Evolutionary conservation across 1,140 invertebrate species (phyloP).

Genomic region (Drosophila mayri): DNA sequence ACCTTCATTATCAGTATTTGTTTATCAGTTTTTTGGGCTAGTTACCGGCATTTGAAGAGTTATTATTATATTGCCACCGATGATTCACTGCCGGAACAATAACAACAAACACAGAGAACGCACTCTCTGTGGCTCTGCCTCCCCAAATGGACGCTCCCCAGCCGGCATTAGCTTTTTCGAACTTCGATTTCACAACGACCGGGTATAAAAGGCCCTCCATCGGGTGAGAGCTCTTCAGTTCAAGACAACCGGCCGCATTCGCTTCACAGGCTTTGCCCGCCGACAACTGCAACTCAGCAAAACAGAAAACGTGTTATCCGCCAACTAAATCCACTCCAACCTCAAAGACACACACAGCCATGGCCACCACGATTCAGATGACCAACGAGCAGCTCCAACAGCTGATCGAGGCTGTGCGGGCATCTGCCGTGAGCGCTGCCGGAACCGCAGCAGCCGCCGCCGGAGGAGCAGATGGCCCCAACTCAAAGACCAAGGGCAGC

Average conservation of each 20-base stretch:
- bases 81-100: constrained; percentile 18
- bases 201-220: constrained; percentile 44
- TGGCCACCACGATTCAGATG: constrained; percentile 60
- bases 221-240: constrained; percentile 33
- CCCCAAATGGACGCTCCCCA: constrained; percentile 1
- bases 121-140: constrained; percentile 12
- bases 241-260: constrained; percentile 61
- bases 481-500: constrained; percentile 65
- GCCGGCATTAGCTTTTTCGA: constrained; percentile 50
- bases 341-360: constrained; percentile 19
- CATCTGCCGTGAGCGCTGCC: constrained; percentile 40
- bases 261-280: constrained; percentile 65
- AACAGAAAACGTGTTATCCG: constrained; percentile 18
- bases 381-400: constrained; percentile 70
- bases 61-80: constrained; percentile 2
- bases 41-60: constrained; percentile 15
- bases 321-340: constrained; percentile 17
- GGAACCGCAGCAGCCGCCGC: constrained; percentile 42
- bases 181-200: constrained; percentile 66
- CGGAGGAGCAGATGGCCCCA: constrained; percentile 27
- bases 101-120: not conserved
- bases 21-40: not conserved
- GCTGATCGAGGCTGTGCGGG: constrained; percentile 69
- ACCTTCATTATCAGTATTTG: constrained; percentile 19
- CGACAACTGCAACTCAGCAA: constrained; percentile 16